phyloP scores from a whole-genome alignment of 1,140 invertebrate species.

The Lasioglossum albipes region DNA sequence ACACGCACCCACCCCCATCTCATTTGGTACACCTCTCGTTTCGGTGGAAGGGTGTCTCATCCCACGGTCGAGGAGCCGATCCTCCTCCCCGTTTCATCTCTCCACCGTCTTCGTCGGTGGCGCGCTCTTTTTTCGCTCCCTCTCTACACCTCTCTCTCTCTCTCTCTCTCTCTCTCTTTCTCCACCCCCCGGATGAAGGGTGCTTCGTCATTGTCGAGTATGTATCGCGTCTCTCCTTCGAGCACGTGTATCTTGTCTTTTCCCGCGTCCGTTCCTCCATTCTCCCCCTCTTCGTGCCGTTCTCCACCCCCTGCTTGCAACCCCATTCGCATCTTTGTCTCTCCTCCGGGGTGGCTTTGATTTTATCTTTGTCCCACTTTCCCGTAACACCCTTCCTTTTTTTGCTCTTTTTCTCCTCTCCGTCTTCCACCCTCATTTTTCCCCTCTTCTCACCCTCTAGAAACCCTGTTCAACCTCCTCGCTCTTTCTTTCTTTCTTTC shows the following conservation, averaged over 20 bases:
- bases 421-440: background rate
- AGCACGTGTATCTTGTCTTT: constrained; percentile 44
- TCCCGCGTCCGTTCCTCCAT: background rate
- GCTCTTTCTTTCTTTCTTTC: background rate
- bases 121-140: background rate
- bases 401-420: background rate
- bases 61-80: constrained; percentile 4
- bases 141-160: background rate
- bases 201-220: constrained; percentile 50
- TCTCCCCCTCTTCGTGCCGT: background rate
- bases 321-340: background rate
- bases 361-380: background rate
- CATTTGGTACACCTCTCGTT: constrained; percentile 25
- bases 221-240: constrained; percentile 38
- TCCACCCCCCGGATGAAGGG: constrained; percentile 20
- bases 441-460: background rate
- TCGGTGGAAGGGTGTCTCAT: constrained; percentile 12
- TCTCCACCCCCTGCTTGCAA: background rate
- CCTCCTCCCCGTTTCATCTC: constrained; percentile 18
- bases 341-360: background rate
- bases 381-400: background rate
- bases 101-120: constrained; percentile 7
- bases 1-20: constrained; percentile 4
- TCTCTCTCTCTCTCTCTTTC: constrained; percentile 14
- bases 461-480: background rate